Percentiles rank a stretch among this genome's conserved stretches.
Evolutionary conservation across 1,140 invertebrate genomes (phyloP).

Genomic region (Homarus americanus): DNA sequence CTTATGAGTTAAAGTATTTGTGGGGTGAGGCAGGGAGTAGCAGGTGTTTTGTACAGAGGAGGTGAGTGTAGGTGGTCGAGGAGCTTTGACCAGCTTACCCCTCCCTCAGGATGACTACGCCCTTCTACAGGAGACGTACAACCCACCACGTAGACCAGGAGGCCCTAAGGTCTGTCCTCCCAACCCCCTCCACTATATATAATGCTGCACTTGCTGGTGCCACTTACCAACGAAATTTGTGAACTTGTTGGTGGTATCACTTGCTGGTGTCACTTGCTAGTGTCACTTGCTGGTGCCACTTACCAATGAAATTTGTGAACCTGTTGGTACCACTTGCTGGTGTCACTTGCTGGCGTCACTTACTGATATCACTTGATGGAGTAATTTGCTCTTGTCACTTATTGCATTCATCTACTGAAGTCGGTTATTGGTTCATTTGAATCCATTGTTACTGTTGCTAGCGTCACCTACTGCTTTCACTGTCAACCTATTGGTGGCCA

Average conservation of each 20-base stretch:
- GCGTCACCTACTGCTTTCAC: not conserved
- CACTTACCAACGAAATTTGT: not conserved
- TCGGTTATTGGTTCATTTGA: too few species aligned
- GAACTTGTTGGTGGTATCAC: not conserved
- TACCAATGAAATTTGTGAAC: not conserved
- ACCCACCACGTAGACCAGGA: slow-evolving; percentile 39
- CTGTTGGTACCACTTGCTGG: not conserved
- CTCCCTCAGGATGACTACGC: slow-evolving; percentile 49
- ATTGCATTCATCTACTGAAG: too few species aligned
- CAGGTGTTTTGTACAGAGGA: not conserved
- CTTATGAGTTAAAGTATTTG: too few species aligned
- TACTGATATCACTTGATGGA: not conserved
- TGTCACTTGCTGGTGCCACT: not conserved
- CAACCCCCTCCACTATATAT: not conserved
- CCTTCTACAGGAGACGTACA: slow-evolving; percentile 8
- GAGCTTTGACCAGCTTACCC: slow-evolving; percentile 15
- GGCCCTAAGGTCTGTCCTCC: slow-evolving; percentile 57
- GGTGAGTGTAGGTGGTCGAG: slow-evolving; percentile 24
- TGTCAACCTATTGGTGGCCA: too few species aligned
- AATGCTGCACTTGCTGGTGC: not conserved
- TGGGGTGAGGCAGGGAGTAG: not conserved
- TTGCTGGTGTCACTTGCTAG: not conserved
- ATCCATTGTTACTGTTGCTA: too few species aligned
- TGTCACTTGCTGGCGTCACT: not conserved
- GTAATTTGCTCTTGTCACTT: too few species aligned